Evolutionary conservation across 2,113 vertebrate genomes (phyloP).

Genomic region (Pelecanoides urinatrix): DNA sequence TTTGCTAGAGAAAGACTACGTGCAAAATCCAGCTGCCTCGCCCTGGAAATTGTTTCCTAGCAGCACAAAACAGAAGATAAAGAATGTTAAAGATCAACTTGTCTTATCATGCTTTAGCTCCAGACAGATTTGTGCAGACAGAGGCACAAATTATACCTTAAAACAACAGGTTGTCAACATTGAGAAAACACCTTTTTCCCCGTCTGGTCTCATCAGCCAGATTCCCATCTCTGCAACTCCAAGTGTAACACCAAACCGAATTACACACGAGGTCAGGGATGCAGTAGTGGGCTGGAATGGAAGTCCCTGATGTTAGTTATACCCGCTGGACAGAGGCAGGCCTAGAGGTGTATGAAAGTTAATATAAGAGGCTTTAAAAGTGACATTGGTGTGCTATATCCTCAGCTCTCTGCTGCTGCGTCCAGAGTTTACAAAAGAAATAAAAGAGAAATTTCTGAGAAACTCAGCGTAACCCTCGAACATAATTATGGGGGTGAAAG

Average conservation of each 20-base stretch:
- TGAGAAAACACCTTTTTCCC: not conserved
- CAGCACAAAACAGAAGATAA: constrained; percentile 33
- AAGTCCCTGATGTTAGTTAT: not conserved
- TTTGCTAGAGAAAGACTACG: not conserved
- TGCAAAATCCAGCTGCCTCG: not conserved
- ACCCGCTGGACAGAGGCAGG: not conserved
- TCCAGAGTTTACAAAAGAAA: not conserved
- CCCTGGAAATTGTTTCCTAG: constrained; percentile 31
- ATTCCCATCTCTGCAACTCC: not conserved
- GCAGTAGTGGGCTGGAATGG: not conserved
- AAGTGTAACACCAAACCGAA: not conserved
- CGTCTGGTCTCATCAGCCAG: not conserved
- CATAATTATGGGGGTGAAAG: rapidly evolving
- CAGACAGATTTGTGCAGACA: not conserved
- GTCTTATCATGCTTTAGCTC: constrained; percentile 38
- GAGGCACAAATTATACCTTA: constrained; percentile 3
- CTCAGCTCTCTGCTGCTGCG: not conserved
- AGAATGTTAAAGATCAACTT: constrained; percentile 30
- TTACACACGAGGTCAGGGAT: not conserved
- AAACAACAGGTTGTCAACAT: not conserved
- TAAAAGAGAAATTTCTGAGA: not conserved
- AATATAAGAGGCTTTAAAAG: not conserved
- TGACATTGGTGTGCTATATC: not conserved
- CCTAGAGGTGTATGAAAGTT: not conserved
- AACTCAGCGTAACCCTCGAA: not conserved